Evolutionary conservation across 2,113 vertebrate species (phyloP).

Genomic region (Arenaria interpres): DNA sequence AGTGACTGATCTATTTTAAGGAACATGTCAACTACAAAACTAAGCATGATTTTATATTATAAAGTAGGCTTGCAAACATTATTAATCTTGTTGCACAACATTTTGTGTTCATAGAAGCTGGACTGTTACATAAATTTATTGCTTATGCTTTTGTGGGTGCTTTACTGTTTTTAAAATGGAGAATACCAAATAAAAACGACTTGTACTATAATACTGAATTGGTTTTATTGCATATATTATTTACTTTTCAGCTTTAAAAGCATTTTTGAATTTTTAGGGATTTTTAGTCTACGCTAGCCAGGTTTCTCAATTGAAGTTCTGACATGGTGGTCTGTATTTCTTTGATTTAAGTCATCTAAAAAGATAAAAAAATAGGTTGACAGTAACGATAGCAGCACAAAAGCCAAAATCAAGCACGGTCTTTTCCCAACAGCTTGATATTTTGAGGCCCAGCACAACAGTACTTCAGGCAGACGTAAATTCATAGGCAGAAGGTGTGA

Average conservation of each 20-base stretch:
- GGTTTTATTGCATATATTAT: neutral
- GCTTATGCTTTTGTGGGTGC: neutral
- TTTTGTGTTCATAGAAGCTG: neutral
- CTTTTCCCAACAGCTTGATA: neutral
- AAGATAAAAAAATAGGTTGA: neutral
- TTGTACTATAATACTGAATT: neutral
- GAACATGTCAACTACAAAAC: neutral
- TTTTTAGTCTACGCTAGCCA: neutral
- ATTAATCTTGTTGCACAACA: neutral
- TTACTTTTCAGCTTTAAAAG: neutral
- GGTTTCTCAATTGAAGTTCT: neutral
- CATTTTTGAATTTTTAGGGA: neutral
- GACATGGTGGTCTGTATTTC: neutral
- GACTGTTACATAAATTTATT: neutral
- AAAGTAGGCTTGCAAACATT: neutral
- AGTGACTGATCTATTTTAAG: neutral
- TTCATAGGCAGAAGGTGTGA: neutral
- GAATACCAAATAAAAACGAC: neutral
- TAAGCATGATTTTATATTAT: accelerated
- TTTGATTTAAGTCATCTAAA: neutral
- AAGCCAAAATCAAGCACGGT: neutral
- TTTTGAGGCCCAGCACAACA: neutral
- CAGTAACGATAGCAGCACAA: neutral
- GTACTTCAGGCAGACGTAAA: neutral
- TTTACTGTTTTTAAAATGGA: neutral